Evolutionary conservation across 2,888 invertebrate species (phyloP).

Genomic region (Beris morrisii): DNA sequence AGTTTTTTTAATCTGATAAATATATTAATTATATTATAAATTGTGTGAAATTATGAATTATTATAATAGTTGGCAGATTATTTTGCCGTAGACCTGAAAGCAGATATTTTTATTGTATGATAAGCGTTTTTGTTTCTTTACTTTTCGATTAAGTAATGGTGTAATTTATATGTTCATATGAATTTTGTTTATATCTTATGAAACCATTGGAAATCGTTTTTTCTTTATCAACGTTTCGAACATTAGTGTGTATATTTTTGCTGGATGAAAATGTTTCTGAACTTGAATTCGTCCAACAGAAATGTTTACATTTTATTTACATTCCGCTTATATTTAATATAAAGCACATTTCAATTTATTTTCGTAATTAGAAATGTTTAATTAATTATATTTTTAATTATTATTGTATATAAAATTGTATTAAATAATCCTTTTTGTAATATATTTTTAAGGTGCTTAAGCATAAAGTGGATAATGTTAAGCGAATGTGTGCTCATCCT

Average conservation of each 20-base stretch:
- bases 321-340: constrained; percentile 19
- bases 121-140: constrained; percentile 5
- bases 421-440: constrained; percentile 35
- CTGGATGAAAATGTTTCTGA: no score
- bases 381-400: constrained; percentile 44
- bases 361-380: constrained; percentile 29
- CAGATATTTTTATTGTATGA: constrained; percentile 5
- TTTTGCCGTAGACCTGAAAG: constrained; percentile 21
- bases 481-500: constrained; percentile 95
- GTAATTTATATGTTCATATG: constrained; percentile 6
- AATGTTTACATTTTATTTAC: constrained; percentile 12
- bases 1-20: constrained; percentile 4
- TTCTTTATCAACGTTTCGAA: constrained; percentile 5
- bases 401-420: constrained; percentile 38
- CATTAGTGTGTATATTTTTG: not conserved
- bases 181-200: not conserved
- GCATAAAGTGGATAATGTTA: constrained; percentile 91
- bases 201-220: not conserved
- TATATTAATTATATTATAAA: constrained; percentile 6
- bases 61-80: constrained; percentile 7
- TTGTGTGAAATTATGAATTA: constrained; percentile 14
- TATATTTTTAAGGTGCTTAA: constrained; percentile 73
- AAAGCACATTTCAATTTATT: constrained; percentile 13
- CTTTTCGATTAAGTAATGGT: constrained; percentile 8
- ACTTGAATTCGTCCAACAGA: constrained; percentile 9